These are phyloP conservation scores for Oryctes rhinoceros DNA, from an alignment of 1,140 invertebrate genomes.

Conservation along the genomic window DNA sequence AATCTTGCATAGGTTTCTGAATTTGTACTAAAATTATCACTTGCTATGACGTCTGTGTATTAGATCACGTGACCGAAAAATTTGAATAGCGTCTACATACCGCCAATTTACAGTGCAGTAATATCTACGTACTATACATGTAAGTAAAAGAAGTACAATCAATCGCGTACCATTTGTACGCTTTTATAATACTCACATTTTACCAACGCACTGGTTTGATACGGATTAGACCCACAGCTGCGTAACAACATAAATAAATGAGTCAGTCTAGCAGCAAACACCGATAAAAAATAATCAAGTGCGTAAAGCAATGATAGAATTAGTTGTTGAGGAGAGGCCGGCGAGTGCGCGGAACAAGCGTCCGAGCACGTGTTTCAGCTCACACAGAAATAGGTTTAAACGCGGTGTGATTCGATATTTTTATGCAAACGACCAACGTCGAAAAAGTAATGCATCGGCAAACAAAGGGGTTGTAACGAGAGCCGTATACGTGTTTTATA, in stretches of 20 bases:
- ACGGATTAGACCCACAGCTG: conserved; percentile 29
- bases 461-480: neutral
- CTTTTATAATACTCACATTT: conserved; percentile 4
- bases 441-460: neutral
- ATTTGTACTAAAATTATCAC: too few relatives aligned
- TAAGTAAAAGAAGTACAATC: neutral
- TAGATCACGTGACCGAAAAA: neutral
- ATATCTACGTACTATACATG: neutral
- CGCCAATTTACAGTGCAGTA: neutral
- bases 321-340: conserved; percentile 24
- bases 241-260: conserved; percentile 24
- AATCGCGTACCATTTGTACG: neutral
- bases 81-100: neutral
- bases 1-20: too few relatives aligned
- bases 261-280: conserved; percentile 27
- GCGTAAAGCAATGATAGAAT: conserved; percentile 33
- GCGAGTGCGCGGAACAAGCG: conserved; percentile 8
- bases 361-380: conserved; percentile 8
- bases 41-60: too few relatives aligned
- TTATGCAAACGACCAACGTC: neutral
- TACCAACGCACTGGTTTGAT: conserved; percentile 25
- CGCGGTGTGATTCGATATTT: conserved; percentile 13
- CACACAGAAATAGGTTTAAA: conserved; percentile 25
- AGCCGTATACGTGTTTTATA: neutral
- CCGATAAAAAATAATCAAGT: conserved; percentile 35